These are phyloP conservation scores for Galeruca laticollis DNA, from an alignment of 2,888 invertebrate genomes.

Conservation along the genomic window DNA sequence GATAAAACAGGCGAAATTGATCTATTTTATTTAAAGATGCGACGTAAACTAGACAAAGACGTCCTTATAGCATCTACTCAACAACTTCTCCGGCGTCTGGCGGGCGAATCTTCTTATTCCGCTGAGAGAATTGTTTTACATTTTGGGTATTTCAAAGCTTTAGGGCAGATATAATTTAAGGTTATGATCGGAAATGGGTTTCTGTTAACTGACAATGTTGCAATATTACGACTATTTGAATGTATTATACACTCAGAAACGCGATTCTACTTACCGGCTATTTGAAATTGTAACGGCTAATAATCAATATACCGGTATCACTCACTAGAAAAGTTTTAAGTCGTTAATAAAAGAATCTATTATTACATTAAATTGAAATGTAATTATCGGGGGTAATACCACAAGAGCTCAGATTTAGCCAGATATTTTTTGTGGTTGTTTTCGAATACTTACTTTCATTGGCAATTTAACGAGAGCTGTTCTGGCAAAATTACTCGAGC, in stretches of 20 bases:
- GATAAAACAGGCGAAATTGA: slow-evolving; percentile 22
- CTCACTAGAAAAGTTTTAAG: no score
- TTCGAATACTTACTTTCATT: no score
- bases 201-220: slow-evolving; percentile 24
- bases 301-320: no score
- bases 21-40: slow-evolving; percentile 29
- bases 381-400: no score
- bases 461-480: no score
- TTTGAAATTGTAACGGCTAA: no score
- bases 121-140: slow-evolving; percentile 22
- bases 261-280: neutral
- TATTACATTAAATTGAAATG: no score
- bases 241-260: neutral
- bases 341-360: no score
- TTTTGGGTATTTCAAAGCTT: slow-evolving; percentile 24
- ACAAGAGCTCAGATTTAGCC: no score
- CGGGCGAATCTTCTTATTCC: slow-evolving; percentile 18
- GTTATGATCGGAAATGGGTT: slow-evolving; percentile 32
- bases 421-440: no score
- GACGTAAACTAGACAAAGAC: slow-evolving; percentile 24
- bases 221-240: slow-evolving; percentile 9
- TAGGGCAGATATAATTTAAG: slow-evolving; percentile 30
- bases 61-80: neutral
- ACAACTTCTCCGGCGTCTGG: slow-evolving; percentile 7
- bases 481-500: no score